phyloP scores from a whole-genome alignment of 2,797 vertebrate species.

The Enoplosus armatus region DNA sequence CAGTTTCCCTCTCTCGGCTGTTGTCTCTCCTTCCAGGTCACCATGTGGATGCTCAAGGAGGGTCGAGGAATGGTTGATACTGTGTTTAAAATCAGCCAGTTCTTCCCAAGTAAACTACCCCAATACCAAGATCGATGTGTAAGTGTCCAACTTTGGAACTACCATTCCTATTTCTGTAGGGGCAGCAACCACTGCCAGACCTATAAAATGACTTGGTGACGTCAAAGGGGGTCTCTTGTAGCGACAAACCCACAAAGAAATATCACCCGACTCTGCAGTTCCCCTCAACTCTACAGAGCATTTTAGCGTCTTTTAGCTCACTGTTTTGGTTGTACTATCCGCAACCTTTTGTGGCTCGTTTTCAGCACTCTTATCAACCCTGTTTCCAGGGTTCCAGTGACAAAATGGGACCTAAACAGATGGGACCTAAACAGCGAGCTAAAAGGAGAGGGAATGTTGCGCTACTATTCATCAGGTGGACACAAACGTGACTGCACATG shows the following conservation, averaged over 20 bases:
- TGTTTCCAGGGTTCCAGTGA: not conserved
- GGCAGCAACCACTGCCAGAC: too few relatives aligned
- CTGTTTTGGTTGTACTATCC: not conserved
- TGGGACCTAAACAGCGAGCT: too few relatives aligned
- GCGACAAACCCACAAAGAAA: not conserved
- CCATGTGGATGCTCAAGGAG: constrained; percentile 82
- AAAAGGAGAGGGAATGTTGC: not conserved
- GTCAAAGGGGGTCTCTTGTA: not conserved
- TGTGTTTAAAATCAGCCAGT: constrained; percentile 70
- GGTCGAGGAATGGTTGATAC: constrained; percentile 60
- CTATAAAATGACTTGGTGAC: not conserved
- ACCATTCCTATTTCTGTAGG: too few relatives aligned
- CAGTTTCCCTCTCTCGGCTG: not conserved
- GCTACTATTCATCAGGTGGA: too few relatives aligned
- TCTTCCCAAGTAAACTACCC: constrained; percentile 78
- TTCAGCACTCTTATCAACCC: not conserved
- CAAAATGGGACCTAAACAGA: too few relatives aligned
- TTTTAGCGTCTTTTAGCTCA: not conserved
- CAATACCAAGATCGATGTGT: constrained; percentile 82
- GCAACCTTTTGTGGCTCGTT: not conserved
- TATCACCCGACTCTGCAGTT: not conserved
- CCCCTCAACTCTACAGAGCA: not conserved
- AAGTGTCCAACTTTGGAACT: constrained; percentile 25
- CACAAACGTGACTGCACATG: not conserved
- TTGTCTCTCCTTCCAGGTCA: constrained; percentile 62